Evolutionary conservation across 2,797 vertebrate species (phyloP).

Genomic region (Erpetoichthys calabaricus): DNA sequence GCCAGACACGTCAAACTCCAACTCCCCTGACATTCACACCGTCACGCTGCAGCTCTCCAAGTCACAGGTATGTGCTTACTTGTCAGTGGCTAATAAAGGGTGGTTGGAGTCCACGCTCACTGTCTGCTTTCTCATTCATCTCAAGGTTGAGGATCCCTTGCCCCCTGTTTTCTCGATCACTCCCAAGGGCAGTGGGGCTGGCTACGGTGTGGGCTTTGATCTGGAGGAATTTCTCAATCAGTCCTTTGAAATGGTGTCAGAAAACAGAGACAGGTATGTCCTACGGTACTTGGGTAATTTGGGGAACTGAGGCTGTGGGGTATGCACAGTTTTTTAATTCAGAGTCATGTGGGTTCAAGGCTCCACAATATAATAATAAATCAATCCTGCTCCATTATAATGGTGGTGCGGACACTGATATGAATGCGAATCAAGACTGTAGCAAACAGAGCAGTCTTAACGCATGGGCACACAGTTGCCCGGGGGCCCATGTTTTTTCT

Average conservation of each 20-base stretch:
- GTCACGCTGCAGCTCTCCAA: conserved; percentile 87
- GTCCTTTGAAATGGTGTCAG: conserved; percentile 73
- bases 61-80: conserved; percentile 63
- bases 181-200: conserved; percentile 86
- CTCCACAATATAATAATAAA: not conserved
- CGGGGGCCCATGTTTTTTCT: no score
- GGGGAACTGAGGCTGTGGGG: not conserved
- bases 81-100: no score
- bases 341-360: not conserved
- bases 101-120: not conserved
- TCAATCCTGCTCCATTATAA: no score
- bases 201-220: conserved; percentile 85
- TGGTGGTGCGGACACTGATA: no score
- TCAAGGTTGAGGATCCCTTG: conserved; percentile 79
- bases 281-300: not conserved
- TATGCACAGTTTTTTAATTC: not conserved
- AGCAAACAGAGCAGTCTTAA: no score
- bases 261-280: conserved; percentile 64
- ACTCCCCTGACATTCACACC: conserved; percentile 66
- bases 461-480: no score
- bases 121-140: not conserved
- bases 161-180: conserved; percentile 82
- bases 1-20: conserved; percentile 41
- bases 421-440: no score
- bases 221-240: conserved; percentile 85